These are phyloP conservation scores for Morpho deidamia DNA, from an alignment of 2,888 invertebrate species.

Conservation along the genomic window DNA sequence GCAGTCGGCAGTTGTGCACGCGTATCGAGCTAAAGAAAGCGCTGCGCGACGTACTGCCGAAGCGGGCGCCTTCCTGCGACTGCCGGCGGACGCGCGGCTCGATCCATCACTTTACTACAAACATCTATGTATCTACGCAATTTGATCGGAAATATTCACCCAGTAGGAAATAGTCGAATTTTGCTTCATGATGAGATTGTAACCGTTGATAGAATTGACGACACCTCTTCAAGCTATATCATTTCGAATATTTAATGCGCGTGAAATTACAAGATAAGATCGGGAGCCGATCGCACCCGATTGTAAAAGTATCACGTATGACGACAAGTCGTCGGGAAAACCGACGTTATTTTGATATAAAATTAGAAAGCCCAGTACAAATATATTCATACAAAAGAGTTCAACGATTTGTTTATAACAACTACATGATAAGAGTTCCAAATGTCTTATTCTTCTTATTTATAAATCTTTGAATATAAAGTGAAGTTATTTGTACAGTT, in stretches of 20 bases:
- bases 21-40: slow-evolving; percentile 8
- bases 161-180: slow-evolving; percentile 34
- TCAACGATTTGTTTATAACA: slow-evolving; percentile 46
- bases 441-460: too few species aligned
- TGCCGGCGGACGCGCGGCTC: slow-evolving; percentile 34
- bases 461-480: too few species aligned
- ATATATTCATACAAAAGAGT: slow-evolving; percentile 50
- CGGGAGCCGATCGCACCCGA: background rate
- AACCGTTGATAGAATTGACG: slow-evolving; percentile 30
- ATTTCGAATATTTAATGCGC: slow-evolving; percentile 34
- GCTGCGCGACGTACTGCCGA: slow-evolving; percentile 49
- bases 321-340: background rate
- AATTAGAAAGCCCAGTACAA: background rate
- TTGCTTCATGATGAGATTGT: slow-evolving; percentile 33
- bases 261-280: slow-evolving; percentile 31
- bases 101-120: slow-evolving; percentile 4
- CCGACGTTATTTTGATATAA: background rate
- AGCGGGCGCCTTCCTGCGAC: slow-evolving; percentile 63
- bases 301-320: slow-evolving; percentile 12
- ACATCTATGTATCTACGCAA: slow-evolving; percentile 3
- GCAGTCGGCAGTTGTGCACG: slow-evolving; percentile 29
- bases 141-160: slow-evolving; percentile 27
- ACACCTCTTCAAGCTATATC: slow-evolving; percentile 22
- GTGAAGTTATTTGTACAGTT: too few species aligned
- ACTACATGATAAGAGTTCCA: too few species aligned